Percentiles rank a stretch among this genome's conserved stretches.
phyloP scores from a whole-genome alignment of 2,888 invertebrate genomes.

The Baronia brevicornis region DNA sequence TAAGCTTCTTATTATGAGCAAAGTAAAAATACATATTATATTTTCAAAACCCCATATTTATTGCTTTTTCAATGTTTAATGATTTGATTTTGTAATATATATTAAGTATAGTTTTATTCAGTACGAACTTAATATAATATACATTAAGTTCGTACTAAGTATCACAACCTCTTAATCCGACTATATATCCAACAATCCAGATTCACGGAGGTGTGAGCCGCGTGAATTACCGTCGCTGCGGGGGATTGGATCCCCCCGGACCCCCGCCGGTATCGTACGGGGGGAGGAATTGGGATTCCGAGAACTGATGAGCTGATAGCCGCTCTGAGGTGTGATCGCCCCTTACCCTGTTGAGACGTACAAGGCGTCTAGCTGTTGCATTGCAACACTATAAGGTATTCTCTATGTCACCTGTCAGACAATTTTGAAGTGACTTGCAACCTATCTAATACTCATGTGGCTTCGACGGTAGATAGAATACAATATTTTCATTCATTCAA shows the following conservation, averaged over 20 bases:
- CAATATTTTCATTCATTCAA: no score
- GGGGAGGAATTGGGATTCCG: conserved; percentile 31
- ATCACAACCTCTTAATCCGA: conserved; percentile 28
- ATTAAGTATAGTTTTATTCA: no score
- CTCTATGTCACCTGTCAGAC: no score
- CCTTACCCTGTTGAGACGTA: conserved; percentile 3
- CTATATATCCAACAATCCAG: conserved; percentile 26
- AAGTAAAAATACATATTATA: no score
- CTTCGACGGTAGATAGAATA: no score
- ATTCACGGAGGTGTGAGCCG: conserved; percentile 57
- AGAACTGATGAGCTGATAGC: conserved; percentile 29
- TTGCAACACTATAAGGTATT: no score
- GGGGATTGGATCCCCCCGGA: conserved; percentile 36
- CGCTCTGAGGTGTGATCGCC: conserved; percentile 12
- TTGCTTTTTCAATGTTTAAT: no score
- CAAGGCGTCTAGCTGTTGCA: conserved; percentile 5
- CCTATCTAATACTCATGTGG: no score
- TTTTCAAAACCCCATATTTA: no score
- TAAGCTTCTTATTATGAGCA: no score
- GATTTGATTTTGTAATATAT: no score
- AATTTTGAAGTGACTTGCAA: no score
- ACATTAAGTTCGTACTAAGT: conserved; percentile 24
- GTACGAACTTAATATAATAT: neutral
- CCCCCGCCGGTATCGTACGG: conserved; percentile 15
- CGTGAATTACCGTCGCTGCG: conserved; percentile 65